Evolutionary conservation across 2,797 vertebrate species (phyloP).

Genomic region (Myotis planiceps): DNA sequence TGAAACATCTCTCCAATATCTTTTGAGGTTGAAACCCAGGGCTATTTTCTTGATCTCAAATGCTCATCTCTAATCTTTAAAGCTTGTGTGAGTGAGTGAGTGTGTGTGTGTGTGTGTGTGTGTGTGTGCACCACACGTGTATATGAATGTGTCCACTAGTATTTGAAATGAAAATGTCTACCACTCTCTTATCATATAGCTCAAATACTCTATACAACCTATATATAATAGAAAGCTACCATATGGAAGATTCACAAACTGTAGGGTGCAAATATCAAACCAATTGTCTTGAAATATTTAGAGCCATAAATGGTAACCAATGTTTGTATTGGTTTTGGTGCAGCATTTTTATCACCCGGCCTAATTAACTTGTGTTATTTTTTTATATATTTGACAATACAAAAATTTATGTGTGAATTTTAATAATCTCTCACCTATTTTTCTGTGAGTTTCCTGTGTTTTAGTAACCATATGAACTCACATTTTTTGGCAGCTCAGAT

Average conservation of each 20-base stretch:
- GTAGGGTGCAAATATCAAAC: background rate
- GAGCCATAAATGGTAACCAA: background rate
- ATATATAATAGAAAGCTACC: background rate
- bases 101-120: background rate
- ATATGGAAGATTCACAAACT: background rate
- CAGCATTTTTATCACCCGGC: background rate
- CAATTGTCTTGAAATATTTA: slow-evolving; percentile 15
- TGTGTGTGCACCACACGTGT: background rate
- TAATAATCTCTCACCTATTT: background rate
- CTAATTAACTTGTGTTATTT: background rate
- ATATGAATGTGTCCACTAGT: background rate
- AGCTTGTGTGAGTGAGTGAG: background rate
- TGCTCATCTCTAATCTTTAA: background rate
- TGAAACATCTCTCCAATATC: background rate
- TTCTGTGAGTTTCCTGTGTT: background rate
- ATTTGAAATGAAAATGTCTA: slow-evolving; percentile 21
- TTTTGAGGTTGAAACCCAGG: background rate
- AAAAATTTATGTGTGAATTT: background rate
- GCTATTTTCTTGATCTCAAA: background rate
- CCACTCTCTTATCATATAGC: background rate
- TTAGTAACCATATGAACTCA: slow-evolving; percentile 16
- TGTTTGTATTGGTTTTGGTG: background rate
- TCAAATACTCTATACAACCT: background rate
- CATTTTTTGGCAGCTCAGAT: background rate
- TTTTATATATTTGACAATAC: background rate